Evolutionary conservation across 2,888 invertebrate genomes (phyloP).

Genomic region (Drosophila trichaetosa): DNA sequence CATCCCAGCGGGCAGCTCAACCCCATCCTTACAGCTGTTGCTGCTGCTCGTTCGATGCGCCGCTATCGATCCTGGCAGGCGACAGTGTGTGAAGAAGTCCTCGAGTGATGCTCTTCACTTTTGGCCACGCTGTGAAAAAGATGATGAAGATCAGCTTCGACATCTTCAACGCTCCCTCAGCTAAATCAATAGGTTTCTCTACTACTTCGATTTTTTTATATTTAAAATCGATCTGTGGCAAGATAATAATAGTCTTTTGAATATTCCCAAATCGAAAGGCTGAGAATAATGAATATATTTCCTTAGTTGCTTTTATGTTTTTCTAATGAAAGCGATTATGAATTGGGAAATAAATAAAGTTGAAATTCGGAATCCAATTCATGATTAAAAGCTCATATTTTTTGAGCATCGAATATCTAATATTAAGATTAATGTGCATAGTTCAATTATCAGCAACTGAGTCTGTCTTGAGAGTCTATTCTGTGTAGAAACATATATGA

Average conservation of each 20-base stretch:
- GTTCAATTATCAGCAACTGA: neutral
- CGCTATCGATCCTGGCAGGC: slow-evolving; percentile 72
- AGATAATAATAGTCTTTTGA: neutral
- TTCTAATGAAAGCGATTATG: neutral
- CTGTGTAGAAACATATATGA: neutral
- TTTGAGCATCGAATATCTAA: neutral
- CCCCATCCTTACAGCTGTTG: slow-evolving; percentile 45
- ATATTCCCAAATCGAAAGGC: neutral
- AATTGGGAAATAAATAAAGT: neutral
- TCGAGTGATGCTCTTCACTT: slow-evolving; percentile 49
- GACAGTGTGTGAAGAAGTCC: slow-evolving; percentile 73
- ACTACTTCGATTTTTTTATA: neutral
- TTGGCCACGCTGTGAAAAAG: slow-evolving; percentile 55
- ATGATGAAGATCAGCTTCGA: slow-evolving; percentile 7
- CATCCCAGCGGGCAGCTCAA: slow-evolving; percentile 46
- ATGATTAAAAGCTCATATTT: neutral
- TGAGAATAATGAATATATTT: neutral
- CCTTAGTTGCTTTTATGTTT: neutral
- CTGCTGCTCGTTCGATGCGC: slow-evolving; percentile 12
- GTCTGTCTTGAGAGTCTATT: neutral
- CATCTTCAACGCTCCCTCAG: slow-evolving; percentile 3
- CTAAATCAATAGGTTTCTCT: neutral
- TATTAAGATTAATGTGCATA: neutral
- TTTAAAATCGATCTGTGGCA: neutral
- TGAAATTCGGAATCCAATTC: neutral